Base-by-base conservation (phyloP, 1,140 invertebrate genomes). In the Aphelenchoides avenae region DNA sequence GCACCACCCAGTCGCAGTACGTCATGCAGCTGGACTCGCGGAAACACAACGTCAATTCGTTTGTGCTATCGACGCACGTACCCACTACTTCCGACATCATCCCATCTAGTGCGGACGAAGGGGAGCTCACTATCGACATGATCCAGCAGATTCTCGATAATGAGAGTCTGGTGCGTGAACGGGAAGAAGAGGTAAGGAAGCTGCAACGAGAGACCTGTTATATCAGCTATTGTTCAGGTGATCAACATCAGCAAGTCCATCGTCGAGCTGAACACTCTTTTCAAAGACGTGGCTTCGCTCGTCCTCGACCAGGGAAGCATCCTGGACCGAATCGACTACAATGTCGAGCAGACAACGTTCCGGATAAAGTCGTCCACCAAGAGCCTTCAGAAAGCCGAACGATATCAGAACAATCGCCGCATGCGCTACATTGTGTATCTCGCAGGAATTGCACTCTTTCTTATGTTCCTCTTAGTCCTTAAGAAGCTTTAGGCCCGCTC, bases 221-320 rank as follows among this genome's bases (percentile, higher is more conserved):
- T 1, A 5, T 15, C 11, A 64, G 40, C 51, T 11, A 6, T 9
- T 52, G 2, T 61, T 22, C 26, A 66, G 44, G 63, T 66, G 5
- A 68, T 70, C n/a, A 66, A 68, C 44, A 68, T 71, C 3, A 68
- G 61, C 55, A 68, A 66, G 50, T 70, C 67, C 15, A 68, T 68
- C 36, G 30, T 71, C 15, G 68, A 68, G 39, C 34, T 68, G 24
- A 70, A 68, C 36, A 61, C 50, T 31, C 29, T 68, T 9, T 68
- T 68, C 52, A 68, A 71, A 52, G 80, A 81, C 63, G 56, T 81
- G 18, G 77, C 79, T 18, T 62, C 74, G 11, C 78, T 81, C 73
- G 77, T 81, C 40, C 73, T 79, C 24, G 80, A 81, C 61, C 80
- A 81, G 75, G 80, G 80, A 2, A 78, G 79, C 37, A 77, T 81